Conservation (phyloP, 2,797 vertebrate genomes). For the Telmatherina bonti region DNA sequence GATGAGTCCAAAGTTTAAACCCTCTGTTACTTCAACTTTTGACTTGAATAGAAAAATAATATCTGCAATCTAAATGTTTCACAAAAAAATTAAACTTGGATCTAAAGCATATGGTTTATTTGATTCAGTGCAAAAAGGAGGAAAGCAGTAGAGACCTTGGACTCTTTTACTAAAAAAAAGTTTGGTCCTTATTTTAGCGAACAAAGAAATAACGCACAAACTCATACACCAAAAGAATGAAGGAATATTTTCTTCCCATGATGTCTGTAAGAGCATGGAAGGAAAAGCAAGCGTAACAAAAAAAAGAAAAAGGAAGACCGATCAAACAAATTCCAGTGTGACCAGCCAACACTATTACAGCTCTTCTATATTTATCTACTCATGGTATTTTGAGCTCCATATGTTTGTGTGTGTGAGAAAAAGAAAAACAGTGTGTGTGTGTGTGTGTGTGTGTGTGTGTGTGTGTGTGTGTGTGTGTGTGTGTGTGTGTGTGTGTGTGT, state of each 20-base stretch:
- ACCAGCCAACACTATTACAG: constrained; percentile 26
- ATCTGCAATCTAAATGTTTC: neutral
- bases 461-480: constrained; percentile 14
- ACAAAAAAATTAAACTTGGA: neutral
- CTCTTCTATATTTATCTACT: constrained; percentile 34
- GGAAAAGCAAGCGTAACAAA: neutral
- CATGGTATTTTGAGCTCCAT: constrained; percentile 33
- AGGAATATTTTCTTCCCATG: neutral
- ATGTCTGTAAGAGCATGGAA: neutral
- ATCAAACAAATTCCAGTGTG: constrained; percentile 18
- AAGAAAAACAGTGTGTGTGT: constrained; percentile 8
- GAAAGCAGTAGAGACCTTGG: constrained; percentile 1
- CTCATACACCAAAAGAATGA: too few species aligned
- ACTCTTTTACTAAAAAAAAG: neutral
- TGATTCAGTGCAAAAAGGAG: neutral
- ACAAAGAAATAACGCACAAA: neutral
- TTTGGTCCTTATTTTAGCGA: neutral
- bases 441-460: constrained; percentile 19
- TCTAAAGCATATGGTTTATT: neutral
- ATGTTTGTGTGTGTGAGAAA: constrained; percentile 12
- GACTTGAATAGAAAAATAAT: too few species aligned
- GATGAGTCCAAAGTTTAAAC: neutral
- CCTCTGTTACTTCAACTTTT: neutral
- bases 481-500: constrained; percentile 10
- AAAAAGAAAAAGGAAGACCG: constrained; percentile 20